These are phyloP conservation scores for Brachyhypopomus gauderio DNA, from an alignment of 2,113 vertebrate genomes.

Conservation along the genomic window DNA sequence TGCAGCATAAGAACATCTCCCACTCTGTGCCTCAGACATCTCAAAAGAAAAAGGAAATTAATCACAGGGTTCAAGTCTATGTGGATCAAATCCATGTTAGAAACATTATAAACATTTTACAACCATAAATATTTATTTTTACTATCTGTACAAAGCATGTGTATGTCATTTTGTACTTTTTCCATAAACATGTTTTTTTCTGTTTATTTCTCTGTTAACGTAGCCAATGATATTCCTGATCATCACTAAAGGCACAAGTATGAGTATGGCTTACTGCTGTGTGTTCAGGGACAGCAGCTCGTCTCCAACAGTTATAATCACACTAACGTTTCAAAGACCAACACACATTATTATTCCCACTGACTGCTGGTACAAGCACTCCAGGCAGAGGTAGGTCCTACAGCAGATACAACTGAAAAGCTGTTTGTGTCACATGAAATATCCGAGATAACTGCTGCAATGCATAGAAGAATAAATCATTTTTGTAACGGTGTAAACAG, in stretches of 20 bases:
- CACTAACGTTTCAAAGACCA: neutral
- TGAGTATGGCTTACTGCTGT: neutral
- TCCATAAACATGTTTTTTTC: neutral
- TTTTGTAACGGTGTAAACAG: neutral
- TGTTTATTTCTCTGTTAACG: neutral
- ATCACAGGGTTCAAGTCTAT: conserved; percentile 29
- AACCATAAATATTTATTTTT: conserved; percentile 1
- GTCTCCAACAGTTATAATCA: neutral
- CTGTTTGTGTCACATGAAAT: neutral
- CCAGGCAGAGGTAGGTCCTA: conserved; percentile 37
- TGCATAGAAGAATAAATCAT: neutral
- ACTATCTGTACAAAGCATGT: neutral
- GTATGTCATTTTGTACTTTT: neutral
- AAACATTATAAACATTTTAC: neutral
- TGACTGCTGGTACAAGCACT: conserved; percentile 23
- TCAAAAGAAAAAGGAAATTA: neutral
- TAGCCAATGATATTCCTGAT: conserved; percentile 12
- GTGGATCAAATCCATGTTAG: neutral
- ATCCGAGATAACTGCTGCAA: neutral
- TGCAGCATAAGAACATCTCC: neutral
- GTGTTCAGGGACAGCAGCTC: conserved; percentile 6
- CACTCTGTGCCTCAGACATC: conserved; percentile 13
- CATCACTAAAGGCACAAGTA: conserved; percentile 31
- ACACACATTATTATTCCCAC: neutral
- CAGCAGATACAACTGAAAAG: conserved; percentile 24